Evolutionary conservation across 2,113 vertebrate species (phyloP), one percentile per base, ranked within the genome.

Genomic region (Chinchilla lanigera): DNA sequence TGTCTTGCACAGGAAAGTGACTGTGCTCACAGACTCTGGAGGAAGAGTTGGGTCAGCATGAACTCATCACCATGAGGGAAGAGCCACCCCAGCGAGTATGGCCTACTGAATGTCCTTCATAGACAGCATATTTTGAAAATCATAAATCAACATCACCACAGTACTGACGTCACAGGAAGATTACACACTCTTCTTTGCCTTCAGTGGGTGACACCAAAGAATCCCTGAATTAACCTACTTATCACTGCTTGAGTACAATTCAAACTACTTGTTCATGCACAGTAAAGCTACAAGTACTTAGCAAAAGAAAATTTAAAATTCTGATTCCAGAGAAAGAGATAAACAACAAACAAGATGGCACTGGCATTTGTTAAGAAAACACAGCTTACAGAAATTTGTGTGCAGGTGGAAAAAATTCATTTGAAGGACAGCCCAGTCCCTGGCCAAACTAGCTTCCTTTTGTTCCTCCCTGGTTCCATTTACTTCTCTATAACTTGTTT

Each of bases 1-100:
- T 90, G 67, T 93, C 92, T 96, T 93, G 33, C 65, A 80, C 88
- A 95, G 69, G 73, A 73, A 94, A 97, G 86, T 82, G 95, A 80
- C 17, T 71, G 5, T 24, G 78, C 47, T 6, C 2, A 11, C 60
- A 67, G 85, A 61, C 88, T 75, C 50, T n/a, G 82, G 38, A 60
- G 81, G 41, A 85, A 35, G 69, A 61, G 65, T 61, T 30, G 3
- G 24, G 30, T 95, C 54, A 75, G 69, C 44, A 86, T 5, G 5
- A 85, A 82, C 90, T 94, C 85, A 86, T 80, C 77, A 90, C 50
- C 86, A 58, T 85, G 91, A 89, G 65, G 26, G 47, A 77, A 75
- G 88, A 86, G 14, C 13, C 75, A 86, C 58, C 77, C 89, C 77
- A 35, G 58, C 77, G 41, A 80, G 13, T 71, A 77, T 26, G n/a